Percentiles rank a stretch among this genome's conserved stretches.
Conservation (phyloP, 2,888 invertebrate genomes). For the Siphonodentalium dalli region DNA sequence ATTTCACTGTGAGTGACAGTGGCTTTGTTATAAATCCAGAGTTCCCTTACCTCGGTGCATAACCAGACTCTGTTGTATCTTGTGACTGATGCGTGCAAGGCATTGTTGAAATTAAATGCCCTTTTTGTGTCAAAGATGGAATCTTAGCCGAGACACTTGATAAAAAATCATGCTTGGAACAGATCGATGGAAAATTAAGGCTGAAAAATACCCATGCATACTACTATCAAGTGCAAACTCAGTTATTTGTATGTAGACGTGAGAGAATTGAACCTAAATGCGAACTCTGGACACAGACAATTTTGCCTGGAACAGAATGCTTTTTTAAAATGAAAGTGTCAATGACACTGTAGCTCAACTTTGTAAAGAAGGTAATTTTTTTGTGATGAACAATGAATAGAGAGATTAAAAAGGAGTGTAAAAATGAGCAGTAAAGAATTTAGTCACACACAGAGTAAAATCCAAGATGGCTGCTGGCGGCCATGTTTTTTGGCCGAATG, state of each 20-base stretch:
- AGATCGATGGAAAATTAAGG: neutral
- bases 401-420: no score
- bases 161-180: constrained; percentile 2
- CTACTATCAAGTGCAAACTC: constrained; percentile 24
- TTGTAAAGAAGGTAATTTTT: no score
- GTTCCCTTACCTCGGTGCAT: constrained; percentile 27
- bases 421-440: no score
- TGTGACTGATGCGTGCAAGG: constrained; percentile 27
- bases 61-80: constrained; percentile 24
- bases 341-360: no score
- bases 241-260: constrained; percentile 9
- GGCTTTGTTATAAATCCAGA: constrained; percentile 18
- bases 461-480: no score
- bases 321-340: no score
- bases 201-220: constrained; percentile 16
- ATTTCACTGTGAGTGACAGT: constrained; percentile 9
- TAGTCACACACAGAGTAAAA: no score
- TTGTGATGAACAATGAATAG: no score
- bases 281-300: no score
- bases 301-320: no score
- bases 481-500: no score
- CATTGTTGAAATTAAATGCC: constrained; percentile 23
- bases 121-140: constrained; percentile 4
- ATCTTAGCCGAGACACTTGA: neutral
- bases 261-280: no score